Percentiles rank a stretch among this genome's conserved stretches.
Evolutionary conservation across 2,797 vertebrate species (phyloP).

Genomic region (Hippocampus kuda): DNA sequence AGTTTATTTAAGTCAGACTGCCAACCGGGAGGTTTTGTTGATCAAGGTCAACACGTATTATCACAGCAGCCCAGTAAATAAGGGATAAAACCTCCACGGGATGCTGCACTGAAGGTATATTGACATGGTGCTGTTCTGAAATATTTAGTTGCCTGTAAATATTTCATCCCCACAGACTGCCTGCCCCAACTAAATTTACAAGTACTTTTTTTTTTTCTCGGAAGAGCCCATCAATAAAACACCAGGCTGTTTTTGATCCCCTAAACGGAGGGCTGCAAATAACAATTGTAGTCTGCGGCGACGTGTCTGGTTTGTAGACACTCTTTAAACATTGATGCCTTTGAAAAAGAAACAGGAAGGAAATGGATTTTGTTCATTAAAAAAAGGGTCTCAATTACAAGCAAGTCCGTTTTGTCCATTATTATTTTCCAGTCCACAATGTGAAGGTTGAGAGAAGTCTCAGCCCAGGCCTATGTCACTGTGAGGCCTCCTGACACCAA

Average conservation of each 20-base stretch:
- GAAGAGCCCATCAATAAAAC: slow-evolving; percentile 51
- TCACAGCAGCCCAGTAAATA: slow-evolving; percentile 41
- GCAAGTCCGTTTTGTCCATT: not conserved
- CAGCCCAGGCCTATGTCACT: slow-evolving; percentile 34
- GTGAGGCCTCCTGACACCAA: slow-evolving; percentile 64
- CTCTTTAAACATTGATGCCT: slow-evolving; percentile 38
- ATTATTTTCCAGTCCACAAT: slow-evolving; percentile 1
- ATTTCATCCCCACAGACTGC: slow-evolving; percentile 51
- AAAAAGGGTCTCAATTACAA: not conserved
- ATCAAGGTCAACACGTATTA: slow-evolving; percentile 27
- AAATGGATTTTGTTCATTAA: not conserved
- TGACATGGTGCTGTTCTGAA: slow-evolving; percentile 55
- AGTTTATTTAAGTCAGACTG: slow-evolving; percentile 13
- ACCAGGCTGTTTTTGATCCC: slow-evolving; percentile 41
- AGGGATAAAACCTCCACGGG: slow-evolving; percentile 33
- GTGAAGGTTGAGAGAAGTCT: not conserved
- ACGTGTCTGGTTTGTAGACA: slow-evolving; percentile 37
- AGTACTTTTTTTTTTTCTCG: slow-evolving; percentile 26
- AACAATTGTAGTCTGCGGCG: slow-evolving; percentile 45
- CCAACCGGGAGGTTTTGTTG: slow-evolving; percentile 3
- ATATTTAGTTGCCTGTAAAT: slow-evolving; percentile 60
- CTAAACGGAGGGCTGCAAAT: slow-evolving; percentile 48
- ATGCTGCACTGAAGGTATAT: slow-evolving; percentile 33
- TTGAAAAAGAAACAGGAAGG: not conserved
- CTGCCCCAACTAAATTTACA: slow-evolving; percentile 44